These are phyloP conservation scores for Corvus hawaiiensis DNA, from an alignment of 2,113 vertebrate species.

Conservation along the genomic window DNA sequence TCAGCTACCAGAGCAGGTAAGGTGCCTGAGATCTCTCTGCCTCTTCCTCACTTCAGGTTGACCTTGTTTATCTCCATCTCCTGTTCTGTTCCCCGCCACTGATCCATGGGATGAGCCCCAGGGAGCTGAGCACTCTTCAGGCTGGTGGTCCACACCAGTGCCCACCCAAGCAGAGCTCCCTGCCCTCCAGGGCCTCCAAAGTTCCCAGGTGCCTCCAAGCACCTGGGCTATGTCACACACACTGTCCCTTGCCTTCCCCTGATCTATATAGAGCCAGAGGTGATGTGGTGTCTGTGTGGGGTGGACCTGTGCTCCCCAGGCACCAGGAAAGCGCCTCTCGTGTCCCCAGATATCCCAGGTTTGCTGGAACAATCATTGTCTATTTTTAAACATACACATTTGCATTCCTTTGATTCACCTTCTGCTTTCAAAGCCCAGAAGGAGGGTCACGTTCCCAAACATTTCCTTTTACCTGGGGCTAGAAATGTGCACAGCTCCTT, in stretches of 20 bases:
- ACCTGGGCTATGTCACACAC: neutral
- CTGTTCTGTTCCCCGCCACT: neutral
- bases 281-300: neutral
- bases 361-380: neutral
- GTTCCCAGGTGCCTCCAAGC: neutral
- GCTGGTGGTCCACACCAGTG: neutral
- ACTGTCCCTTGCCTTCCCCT: neutral
- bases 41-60: neutral
- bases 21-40: neutral
- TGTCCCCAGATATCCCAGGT: neutral
- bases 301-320: neutral
- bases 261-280: neutral
- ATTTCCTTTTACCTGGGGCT: conserved; percentile 39
- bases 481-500: conserved; percentile 34
- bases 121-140: neutral
- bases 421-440: conserved; percentile 36
- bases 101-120: neutral
- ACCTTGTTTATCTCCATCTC: neutral
- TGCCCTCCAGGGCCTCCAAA: neutral
- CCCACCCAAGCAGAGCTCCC: neutral
- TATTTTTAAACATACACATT: conserved; percentile 35
- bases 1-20: conserved; percentile 68
- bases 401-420: conserved; percentile 44
- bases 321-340: neutral
- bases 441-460: neutral